phyloP scores from a whole-genome alignment of 2,797 vertebrate species.

The Tarsius wallacei region DNA sequence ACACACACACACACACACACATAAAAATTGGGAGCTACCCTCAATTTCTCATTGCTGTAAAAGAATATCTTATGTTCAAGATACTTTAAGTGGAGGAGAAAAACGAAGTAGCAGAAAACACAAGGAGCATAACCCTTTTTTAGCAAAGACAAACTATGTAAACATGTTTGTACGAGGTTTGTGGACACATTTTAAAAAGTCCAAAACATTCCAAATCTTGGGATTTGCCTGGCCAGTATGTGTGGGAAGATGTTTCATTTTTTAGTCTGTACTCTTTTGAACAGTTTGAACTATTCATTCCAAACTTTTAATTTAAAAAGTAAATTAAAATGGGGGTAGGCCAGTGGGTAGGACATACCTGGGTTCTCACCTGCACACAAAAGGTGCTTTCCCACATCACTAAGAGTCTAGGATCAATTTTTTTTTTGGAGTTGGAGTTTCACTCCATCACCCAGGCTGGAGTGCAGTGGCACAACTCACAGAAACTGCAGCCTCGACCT shows the following conservation, averaged over 20 bases:
- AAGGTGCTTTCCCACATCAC: neutral
- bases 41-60: slow-evolving; percentile 29
- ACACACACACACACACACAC: neutral
- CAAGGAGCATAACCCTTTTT: neutral
- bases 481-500: no score
- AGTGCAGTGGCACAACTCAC: no score
- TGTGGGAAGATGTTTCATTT: neutral
- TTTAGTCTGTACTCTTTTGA: neutral
- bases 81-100: neutral
- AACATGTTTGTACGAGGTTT: neutral
- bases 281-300: neutral
- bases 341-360: neutral
- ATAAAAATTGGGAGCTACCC: neutral
- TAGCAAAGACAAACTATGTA: neutral
- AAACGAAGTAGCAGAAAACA: neutral
- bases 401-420: neutral
- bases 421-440: no score
- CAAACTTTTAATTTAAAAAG: slow-evolving; percentile 14
- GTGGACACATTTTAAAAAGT: neutral
- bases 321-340: neutral
- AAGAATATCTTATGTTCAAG: neutral
- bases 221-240: neutral
- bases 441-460: no score
- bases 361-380: neutral
- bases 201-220: neutral